These are phyloP conservation scores for Pollenia griseotomentosa DNA, from an alignment of 2,888 invertebrate genomes.

Conservation along the genomic window DNA sequence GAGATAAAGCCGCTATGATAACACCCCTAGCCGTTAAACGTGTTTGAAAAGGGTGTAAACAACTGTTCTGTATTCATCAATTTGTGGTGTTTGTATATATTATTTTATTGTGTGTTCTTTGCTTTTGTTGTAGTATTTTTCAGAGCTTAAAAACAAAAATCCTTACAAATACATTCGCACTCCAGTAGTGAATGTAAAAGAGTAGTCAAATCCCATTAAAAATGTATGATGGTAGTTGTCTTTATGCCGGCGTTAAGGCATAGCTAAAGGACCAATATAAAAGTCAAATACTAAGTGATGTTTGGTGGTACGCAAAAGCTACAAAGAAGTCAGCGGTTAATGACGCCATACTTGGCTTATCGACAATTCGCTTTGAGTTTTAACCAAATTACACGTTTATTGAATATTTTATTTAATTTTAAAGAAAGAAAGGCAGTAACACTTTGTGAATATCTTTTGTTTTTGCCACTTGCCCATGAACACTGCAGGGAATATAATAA, in stretches of 20 bases:
- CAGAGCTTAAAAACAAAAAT: background rate
- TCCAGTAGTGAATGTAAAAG: background rate
- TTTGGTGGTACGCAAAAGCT: background rate
- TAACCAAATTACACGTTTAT: slow-evolving; percentile 18
- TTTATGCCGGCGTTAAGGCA: background rate
- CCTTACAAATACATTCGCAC: background rate
- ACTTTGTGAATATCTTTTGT: no score
- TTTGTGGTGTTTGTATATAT: background rate
- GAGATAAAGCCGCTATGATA: background rate
- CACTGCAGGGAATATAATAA: slow-evolving; percentile 16
- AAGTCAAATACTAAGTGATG: background rate
- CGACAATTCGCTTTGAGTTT: background rate
- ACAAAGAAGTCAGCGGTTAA: background rate
- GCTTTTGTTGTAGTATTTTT: background rate
- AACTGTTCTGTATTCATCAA: slow-evolving; percentile 25
- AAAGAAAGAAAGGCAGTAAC: background rate
- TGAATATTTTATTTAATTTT: slow-evolving; percentile 2
- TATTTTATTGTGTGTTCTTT: background rate
- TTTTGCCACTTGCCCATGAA: slow-evolving; percentile 20
- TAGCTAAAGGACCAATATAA: background rate
- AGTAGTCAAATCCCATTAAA: background rate
- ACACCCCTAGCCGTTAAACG: slow-evolving; percentile 1
- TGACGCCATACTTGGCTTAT: background rate
- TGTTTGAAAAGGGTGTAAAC: slow-evolving; percentile 50
- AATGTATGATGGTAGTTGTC: background rate